These are phyloP conservation scores for Limosa lapponica DNA, from an alignment of 2,797 vertebrate genomes.

Conservation along the genomic window DNA sequence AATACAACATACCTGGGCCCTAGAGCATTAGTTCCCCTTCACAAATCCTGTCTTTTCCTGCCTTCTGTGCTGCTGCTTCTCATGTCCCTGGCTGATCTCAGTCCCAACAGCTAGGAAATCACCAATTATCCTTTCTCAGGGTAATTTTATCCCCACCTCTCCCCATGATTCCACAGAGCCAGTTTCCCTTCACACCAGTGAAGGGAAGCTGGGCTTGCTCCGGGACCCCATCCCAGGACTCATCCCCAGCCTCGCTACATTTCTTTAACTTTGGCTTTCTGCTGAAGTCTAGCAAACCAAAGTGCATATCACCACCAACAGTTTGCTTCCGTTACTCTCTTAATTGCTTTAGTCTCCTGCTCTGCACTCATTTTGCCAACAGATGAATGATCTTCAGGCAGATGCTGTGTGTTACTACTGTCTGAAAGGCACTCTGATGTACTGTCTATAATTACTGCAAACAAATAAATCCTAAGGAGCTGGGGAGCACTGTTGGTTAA, in stretches of 20 bases:
- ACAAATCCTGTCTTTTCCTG: background rate
- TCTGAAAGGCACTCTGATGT: background rate
- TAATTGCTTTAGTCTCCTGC: slow-evolving; percentile 12
- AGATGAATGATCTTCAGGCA: background rate
- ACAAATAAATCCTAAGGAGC: slow-evolving; percentile 4
- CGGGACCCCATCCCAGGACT: background rate
- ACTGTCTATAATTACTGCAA: background rate
- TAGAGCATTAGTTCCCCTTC: background rate
- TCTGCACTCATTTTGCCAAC: background rate
- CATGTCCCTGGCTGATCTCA: background rate
- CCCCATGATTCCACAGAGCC: background rate
- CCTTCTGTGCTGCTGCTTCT: background rate
- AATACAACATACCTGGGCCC: background rate
- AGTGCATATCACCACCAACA: background rate
- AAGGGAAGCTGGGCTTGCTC: background rate
- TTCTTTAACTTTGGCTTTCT: background rate
- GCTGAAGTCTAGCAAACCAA: background rate
- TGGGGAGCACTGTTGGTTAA: background rate
- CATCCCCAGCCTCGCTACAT: background rate
- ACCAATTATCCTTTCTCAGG: background rate
- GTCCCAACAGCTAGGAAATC: background rate
- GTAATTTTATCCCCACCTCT: background rate
- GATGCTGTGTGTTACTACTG: background rate
- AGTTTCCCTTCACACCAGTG: background rate
- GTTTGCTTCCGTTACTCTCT: background rate